phyloP scores from a whole-genome alignment of 2,888 invertebrate genomes.

The Drosophila lutescens region DNA sequence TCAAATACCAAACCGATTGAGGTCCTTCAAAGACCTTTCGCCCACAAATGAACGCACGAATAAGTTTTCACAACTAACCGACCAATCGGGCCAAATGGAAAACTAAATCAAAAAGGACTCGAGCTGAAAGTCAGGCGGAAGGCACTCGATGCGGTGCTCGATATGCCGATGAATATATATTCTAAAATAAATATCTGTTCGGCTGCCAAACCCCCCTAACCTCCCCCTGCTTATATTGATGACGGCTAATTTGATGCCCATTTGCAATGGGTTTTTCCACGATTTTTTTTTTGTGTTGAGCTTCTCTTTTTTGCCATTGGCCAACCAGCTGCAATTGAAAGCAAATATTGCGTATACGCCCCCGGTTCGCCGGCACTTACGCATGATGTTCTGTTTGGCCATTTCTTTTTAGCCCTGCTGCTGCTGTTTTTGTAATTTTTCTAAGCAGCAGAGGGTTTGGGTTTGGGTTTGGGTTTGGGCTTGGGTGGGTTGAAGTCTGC shows the following conservation, averaged over 20 bases:
- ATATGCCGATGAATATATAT: constrained; percentile 51
- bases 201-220: constrained; percentile 3
- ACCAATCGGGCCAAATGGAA: constrained; percentile 59
- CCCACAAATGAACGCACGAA: constrained; percentile 64
- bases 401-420: constrained; percentile 38
- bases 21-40: constrained; percentile 14
- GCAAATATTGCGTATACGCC: constrained; percentile 78
- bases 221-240: constrained; percentile 49
- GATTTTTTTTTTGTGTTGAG: constrained; percentile 4
- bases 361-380: constrained; percentile 58
- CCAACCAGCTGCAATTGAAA: constrained; percentile 75
- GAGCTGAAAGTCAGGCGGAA: constrained; percentile 67
- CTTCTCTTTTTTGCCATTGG: constrained; percentile 43
- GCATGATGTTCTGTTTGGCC: constrained; percentile 70
- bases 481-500: constrained; percentile 36
- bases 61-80: constrained; percentile 60
- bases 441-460: constrained; percentile 53
- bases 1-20: constrained; percentile 10
- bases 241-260: constrained; percentile 65
- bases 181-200: constrained; percentile 74
- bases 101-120: constrained; percentile 72
- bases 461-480: neutral
- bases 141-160: constrained; percentile 52
- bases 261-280: constrained; percentile 41
- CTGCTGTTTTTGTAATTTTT: constrained; percentile 61